phyloP scores from a whole-genome alignment of 2,888 invertebrate genomes.

The Nephrotoma flavescens region DNA sequence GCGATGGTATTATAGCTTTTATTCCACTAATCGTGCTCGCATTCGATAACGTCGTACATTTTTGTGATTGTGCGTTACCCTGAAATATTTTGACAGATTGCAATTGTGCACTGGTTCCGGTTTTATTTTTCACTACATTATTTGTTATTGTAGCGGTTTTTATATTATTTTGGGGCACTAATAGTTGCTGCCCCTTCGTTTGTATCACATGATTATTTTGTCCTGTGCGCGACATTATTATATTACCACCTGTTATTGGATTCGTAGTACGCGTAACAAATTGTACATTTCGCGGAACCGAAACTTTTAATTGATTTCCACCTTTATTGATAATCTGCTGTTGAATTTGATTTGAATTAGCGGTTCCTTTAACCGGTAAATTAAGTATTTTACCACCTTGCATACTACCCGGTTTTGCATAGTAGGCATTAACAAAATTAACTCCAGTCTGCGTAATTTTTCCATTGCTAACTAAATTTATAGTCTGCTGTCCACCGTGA shows the following conservation, averaged over 20 bases:
- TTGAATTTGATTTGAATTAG: constrained; percentile 4
- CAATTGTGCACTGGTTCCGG: constrained; percentile 6
- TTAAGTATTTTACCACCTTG: constrained; percentile 11
- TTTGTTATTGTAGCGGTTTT: neutral
- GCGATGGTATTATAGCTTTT: neutral
- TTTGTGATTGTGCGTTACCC: neutral
- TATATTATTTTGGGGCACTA: neutral
- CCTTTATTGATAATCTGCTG: constrained; percentile 7
- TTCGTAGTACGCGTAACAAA: constrained; percentile 26
- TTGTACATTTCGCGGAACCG: constrained; percentile 22
- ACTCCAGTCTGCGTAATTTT: constrained; percentile 16
- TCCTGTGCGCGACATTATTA: neutral
- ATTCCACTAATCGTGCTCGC: neutral
- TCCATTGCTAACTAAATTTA: constrained; percentile 22
- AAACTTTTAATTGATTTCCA: constrained; percentile 17
- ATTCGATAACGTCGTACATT: neutral
- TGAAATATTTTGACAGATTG: constrained; percentile 5
- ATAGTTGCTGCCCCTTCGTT: constrained; percentile 4
- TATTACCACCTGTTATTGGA: neutral
- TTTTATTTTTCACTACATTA: neutral
- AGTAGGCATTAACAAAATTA: constrained; percentile 17
- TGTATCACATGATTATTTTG: constrained; percentile 3
- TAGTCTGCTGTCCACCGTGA: constrained; percentile 17
- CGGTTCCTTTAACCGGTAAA: constrained; percentile 9
- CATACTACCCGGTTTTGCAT: constrained; percentile 19